Percentiles rank a stretch among this genome's conserved stretches.
Conservation (phyloP, 2,888 invertebrate species). For the Pandemis heparana region DNA sequence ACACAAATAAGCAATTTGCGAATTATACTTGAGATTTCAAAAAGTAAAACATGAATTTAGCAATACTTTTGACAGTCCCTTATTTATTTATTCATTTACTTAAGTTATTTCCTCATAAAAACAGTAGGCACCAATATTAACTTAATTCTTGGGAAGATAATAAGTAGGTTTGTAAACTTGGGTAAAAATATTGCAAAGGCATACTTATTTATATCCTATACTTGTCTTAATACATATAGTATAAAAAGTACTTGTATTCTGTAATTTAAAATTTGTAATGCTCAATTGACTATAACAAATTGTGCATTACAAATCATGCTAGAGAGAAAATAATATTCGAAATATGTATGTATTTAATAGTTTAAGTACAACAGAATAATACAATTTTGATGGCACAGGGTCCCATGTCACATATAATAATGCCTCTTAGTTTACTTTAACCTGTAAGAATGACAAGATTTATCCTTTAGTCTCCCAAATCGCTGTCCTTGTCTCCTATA, state of each 20-base stretch:
- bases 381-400: slow-evolving; percentile 36
- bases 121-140: not conserved
- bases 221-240: not conserved
- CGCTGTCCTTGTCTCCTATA: slow-evolving; percentile 91
- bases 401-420: slow-evolving; percentile 17
- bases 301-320: slow-evolving; percentile 1
- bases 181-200: not conserved
- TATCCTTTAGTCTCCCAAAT: slow-evolving; percentile 85
- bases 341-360: slow-evolving; percentile 15
- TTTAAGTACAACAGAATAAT: slow-evolving; percentile 29
- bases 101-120: not conserved
- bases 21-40: slow-evolving; percentile 1
- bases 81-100: not conserved
- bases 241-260: not conserved
- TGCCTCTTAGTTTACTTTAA: slow-evolving; percentile 18
- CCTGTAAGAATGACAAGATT: not conserved
- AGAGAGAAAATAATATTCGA: slow-evolving; percentile 21
- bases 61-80: not conserved
- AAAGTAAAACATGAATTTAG: slow-evolving; percentile 7
- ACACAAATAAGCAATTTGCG: too few species aligned
- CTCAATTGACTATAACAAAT: slow-evolving; percentile 1
- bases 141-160: not conserved
- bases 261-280: slow-evolving; percentile 8
- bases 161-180: not conserved
- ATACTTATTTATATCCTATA: slow-evolving; percentile 1